A percentile compares a stretch with the other conserved stretches of the same genome.
These are phyloP conservation scores for Marisa cornuarietis DNA, from an alignment of 1,140 invertebrate species.

Conservation along the genomic window DNA sequence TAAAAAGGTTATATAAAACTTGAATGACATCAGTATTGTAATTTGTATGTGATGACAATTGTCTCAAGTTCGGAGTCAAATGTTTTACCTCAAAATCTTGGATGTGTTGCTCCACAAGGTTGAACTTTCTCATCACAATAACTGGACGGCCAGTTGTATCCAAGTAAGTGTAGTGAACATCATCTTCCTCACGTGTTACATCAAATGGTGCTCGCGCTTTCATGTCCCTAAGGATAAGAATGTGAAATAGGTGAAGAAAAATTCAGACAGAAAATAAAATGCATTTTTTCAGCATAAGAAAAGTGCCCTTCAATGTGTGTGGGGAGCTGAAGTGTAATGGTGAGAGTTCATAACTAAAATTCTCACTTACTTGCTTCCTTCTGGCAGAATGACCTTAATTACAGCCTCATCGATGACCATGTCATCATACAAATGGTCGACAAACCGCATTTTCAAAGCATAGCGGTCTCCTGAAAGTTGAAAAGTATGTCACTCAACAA, in stretches of 20 bases:
- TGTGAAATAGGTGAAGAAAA: not conserved
- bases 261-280: not conserved
- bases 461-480: constrained; percentile 73
- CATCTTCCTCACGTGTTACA: constrained; percentile 79
- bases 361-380: constrained; percentile 76
- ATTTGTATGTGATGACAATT: too few species aligned
- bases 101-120: constrained; percentile 96
- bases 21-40: too few species aligned
- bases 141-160: constrained; percentile 94
- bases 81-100: constrained; percentile 78
- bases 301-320: not conserved
- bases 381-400: constrained; percentile 93
- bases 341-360: too few species aligned
- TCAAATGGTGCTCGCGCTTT: constrained; percentile 85
- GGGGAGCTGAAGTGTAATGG: not conserved
- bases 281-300: not conserved
- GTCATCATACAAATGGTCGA: constrained; percentile 97
- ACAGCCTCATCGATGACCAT: constrained; percentile 92
- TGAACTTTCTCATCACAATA: constrained; percentile 84
- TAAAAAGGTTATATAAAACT: too few species aligned
- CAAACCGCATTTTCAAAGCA: constrained; percentile 87
- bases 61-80: too few species aligned
- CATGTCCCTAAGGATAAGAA: constrained; percentile 72
- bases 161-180: constrained; percentile 90
- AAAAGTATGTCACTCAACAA: constrained; percentile 17